Evolutionary conservation across 2,797 vertebrate genomes (phyloP).

Genomic region (Allobates femoralis): DNA sequence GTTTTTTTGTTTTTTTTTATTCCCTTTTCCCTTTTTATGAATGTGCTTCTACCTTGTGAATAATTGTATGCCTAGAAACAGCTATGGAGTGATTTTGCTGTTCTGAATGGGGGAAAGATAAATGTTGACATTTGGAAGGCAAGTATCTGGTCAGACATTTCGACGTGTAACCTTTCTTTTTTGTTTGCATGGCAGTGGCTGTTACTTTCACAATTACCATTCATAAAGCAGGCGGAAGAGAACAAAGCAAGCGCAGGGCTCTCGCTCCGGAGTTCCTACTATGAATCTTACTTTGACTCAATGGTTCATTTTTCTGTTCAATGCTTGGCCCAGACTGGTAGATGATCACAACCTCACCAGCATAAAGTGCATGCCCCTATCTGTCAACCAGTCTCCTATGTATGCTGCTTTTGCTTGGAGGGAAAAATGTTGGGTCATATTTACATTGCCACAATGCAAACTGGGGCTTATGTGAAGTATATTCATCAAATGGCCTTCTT

Average conservation of each 20-base stretch:
- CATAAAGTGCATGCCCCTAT: constrained; percentile 74
- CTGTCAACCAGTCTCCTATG: constrained; percentile 65
- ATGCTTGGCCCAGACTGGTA: constrained; percentile 67
- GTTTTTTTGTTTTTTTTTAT: constrained; percentile 64
- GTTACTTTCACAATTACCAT: constrained; percentile 69
- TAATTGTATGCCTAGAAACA: constrained; percentile 91
- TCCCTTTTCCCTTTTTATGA: constrained; percentile 68
- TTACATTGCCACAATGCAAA: background rate
- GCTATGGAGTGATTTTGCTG: constrained; percentile 98
- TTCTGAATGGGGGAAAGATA: constrained; percentile 96
- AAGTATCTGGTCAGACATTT: constrained; percentile 80
- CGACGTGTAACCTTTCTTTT: constrained; percentile 65
- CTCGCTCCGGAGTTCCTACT: background rate
- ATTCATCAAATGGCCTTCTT: constrained; percentile 31
- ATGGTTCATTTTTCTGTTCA: constrained; percentile 7
- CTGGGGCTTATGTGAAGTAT: background rate
- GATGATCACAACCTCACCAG: constrained; percentile 64
- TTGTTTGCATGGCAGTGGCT: constrained; percentile 82
- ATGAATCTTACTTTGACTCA: background rate
- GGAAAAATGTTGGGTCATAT: constrained; percentile 47
- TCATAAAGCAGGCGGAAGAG: constrained; percentile 69
- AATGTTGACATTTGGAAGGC: constrained; percentile 96
- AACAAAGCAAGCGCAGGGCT: constrained; percentile 68
- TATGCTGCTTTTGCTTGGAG: constrained; percentile 71
- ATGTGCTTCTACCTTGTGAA: constrained; percentile 84